These are phyloP conservation scores for Calephelis virginiensis DNA, from an alignment of 1,140 invertebrate species.

Conservation along the genomic window DNA sequence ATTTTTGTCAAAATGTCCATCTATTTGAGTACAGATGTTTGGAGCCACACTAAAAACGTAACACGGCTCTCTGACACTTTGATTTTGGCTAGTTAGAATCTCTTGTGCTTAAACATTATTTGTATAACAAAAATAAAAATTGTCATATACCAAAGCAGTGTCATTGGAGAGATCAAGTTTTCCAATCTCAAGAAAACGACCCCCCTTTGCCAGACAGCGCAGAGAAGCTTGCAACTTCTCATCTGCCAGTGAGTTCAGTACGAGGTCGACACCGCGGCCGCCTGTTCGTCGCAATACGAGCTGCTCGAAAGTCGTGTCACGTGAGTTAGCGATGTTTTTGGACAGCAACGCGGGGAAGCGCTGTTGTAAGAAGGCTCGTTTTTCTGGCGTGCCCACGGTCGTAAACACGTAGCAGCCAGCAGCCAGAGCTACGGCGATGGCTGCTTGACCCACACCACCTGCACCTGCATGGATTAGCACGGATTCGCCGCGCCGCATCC, in stretches of 20 bases:
- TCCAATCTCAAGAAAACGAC: constrained; percentile 97
- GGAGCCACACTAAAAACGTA: too few relatives aligned
- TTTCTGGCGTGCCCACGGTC: constrained; percentile 92
- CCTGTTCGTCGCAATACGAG: constrained; percentile 87
- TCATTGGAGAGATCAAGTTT: constrained; percentile 95
- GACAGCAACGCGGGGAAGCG: constrained; percentile 90
- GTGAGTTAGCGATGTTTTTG: constrained; percentile 93
- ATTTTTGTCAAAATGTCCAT: too few relatives aligned
- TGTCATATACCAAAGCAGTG: constrained; percentile 20
- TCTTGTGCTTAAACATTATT: constrained; percentile 78
- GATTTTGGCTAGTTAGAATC: not conserved
- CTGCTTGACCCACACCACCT: constrained; percentile 98
- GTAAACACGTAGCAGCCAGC: constrained; percentile 92
- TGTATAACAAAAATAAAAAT: too few relatives aligned
- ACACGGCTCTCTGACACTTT: too few relatives aligned
- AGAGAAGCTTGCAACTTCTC: constrained; percentile 96
- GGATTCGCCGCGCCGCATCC: constrained; percentile 89
- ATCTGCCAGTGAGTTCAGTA: constrained; percentile 95
- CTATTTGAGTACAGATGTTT: too few relatives aligned
- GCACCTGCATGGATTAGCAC: constrained; percentile 66
- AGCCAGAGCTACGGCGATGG: constrained; percentile 94
- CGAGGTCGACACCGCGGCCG: constrained; percentile 94
- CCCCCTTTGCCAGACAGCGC: constrained; percentile 92
- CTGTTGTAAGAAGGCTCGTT: constrained; percentile 92
- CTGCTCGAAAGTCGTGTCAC: constrained; percentile 94